A percentile compares a stretch with the other conserved stretches of the same genome.
phyloP scores from a whole-genome alignment of 2,888 invertebrate species.

The Aphodius sticticus region DNA sequence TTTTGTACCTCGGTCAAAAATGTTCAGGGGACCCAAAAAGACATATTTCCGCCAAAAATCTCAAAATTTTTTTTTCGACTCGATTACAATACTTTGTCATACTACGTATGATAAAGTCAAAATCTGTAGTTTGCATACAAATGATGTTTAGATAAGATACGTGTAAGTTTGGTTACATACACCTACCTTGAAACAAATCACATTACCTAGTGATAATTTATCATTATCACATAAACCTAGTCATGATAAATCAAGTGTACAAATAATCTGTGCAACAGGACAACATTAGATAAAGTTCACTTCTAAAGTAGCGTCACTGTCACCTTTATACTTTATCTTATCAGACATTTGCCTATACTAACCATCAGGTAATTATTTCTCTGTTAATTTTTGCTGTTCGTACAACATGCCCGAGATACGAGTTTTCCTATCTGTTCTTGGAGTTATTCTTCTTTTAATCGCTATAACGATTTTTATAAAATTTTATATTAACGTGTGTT shows the following conservation, averaged over 20 bases:
- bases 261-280: neutral
- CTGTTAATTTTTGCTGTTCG: neutral
- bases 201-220: no score
- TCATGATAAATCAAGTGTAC: neutral
- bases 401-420: neutral
- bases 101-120: no score
- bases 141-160: no score
- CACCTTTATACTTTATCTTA: slow-evolving; percentile 6
- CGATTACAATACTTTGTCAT: no score
- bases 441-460: slow-evolving; percentile 1
- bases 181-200: no score
- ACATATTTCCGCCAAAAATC: no score
- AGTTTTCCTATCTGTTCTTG: slow-evolving; percentile 15
- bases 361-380: neutral
- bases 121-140: no score
- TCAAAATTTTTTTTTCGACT: no score
- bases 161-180: no score
- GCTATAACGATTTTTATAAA: neutral
- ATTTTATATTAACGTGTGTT: slow-evolving; percentile 9
- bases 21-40: no score
- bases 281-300: neutral
- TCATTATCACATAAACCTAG: no score
- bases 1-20: no score
- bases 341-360: slow-evolving; percentile 7
- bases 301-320: neutral